A percentile compares a stretch with the other conserved stretches of the same genome.
These are phyloP conservation scores for Lepidonotus clava DNA, from an alignment of 2,888 invertebrate species.

Conservation along the genomic window DNA sequence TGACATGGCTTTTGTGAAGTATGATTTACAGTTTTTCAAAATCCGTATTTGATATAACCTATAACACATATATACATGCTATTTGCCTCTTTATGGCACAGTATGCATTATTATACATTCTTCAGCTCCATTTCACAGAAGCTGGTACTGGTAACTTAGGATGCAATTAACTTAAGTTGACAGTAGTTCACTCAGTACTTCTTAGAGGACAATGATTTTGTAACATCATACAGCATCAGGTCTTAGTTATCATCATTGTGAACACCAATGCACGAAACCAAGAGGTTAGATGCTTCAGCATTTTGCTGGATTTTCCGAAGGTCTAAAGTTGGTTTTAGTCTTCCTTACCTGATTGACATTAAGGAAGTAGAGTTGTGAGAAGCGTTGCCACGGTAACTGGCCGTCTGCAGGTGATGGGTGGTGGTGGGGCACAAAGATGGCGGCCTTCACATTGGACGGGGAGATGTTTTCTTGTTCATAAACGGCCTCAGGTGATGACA, in stretches of 20 bases:
- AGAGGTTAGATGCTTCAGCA: too few relatives aligned
- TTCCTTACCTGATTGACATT: conserved; percentile 66
- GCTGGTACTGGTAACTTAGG: too few relatives aligned
- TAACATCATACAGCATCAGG: background rate
- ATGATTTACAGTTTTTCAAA: too few relatives aligned
- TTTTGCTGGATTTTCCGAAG: background rate
- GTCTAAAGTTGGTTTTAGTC: background rate
- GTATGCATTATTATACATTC: too few relatives aligned
- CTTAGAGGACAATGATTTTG: conserved; percentile 25
- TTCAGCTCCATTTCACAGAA: too few relatives aligned
- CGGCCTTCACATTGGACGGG: background rate
- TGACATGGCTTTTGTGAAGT: too few relatives aligned
- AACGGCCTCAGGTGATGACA: conserved; percentile 66
- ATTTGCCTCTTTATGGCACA: too few relatives aligned
- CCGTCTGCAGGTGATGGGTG: background rate
- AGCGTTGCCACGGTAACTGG: conserved; percentile 69
- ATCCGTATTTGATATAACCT: too few relatives aligned
- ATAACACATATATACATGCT: too few relatives aligned
- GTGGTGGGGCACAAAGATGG: conserved; percentile 47
- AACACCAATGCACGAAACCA: background rate
- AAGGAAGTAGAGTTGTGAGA: conserved; percentile 73
- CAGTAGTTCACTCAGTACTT: conserved; percentile 42
- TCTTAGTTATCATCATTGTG: background rate
- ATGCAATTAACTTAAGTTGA: too few relatives aligned
- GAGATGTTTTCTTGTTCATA: conserved; percentile 62